Evolutionary conservation across 2,888 invertebrate genomes (phyloP).

Genomic region (Lepidochrysops patricia): DNA sequence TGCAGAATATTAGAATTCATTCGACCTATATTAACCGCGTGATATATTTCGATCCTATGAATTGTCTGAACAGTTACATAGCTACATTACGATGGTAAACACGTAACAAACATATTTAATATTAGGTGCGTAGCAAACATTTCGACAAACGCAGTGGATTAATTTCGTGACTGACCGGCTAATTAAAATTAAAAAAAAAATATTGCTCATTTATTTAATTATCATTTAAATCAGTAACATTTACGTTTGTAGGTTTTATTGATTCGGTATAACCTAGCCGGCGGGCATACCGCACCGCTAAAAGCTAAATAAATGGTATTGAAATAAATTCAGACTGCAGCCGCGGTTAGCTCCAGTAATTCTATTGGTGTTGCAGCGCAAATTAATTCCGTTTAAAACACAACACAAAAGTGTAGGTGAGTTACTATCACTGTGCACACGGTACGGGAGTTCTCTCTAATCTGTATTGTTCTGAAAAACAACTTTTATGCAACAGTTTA

Average conservation of each 20-base stretch:
- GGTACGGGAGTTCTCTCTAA: slow-evolving; percentile 9
- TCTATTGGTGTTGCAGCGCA: slow-evolving; percentile 20
- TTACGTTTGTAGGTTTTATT: slow-evolving; percentile 20
- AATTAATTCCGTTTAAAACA: slow-evolving; percentile 20
- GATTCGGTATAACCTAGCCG: slow-evolving; percentile 18
- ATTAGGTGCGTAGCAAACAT: too few relatives aligned
- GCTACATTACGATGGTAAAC: too few relatives aligned
- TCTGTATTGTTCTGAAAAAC: background rate
- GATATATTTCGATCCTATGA: too few relatives aligned
- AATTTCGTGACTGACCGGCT: too few relatives aligned
- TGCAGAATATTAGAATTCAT: too few relatives aligned
- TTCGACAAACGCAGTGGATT: too few relatives aligned
- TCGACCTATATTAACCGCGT: too few relatives aligned
- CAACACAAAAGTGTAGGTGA: slow-evolving; percentile 12
- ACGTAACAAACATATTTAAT: too few relatives aligned
- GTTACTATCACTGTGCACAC: background rate
- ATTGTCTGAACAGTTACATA: too few relatives aligned
- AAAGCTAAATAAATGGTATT: slow-evolving; percentile 25
- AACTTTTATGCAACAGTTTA: background rate
- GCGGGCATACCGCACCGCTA: slow-evolving; percentile 18
- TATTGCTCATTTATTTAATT: too few relatives aligned
- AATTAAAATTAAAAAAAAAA: too few relatives aligned
- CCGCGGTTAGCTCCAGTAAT: slow-evolving; percentile 22
- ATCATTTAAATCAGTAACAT: too few relatives aligned
- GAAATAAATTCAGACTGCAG: slow-evolving; percentile 24